Conservation (phyloP, 2,888 invertebrate species). For the Lasioglossum marginatum region DNA sequence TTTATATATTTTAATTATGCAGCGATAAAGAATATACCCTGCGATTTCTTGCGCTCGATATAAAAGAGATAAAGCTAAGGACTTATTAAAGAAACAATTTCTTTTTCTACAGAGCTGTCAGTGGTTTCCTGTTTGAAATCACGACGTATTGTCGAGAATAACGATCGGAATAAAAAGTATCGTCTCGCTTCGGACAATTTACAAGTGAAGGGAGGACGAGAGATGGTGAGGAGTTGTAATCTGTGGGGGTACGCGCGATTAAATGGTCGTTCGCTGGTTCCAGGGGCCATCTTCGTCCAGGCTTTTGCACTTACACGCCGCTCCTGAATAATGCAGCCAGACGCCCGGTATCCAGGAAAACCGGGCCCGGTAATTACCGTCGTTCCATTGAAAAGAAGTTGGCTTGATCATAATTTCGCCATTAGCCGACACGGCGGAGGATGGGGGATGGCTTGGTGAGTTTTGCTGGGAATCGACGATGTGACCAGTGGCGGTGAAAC, state of each 20-base stretch:
- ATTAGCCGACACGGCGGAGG: conserved; percentile 66
- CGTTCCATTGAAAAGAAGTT: conserved; percentile 76
- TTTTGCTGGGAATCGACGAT: conserved; percentile 18
- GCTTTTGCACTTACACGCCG: conserved; percentile 53
- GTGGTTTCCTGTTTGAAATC: not conserved
- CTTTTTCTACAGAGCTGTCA: not conserved
- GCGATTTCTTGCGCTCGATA: not conserved
- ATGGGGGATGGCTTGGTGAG: not conserved
- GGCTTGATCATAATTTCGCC: conserved; percentile 75
- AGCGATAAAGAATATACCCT: not conserved
- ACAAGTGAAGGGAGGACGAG: not conserved
- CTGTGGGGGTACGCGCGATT: conserved; percentile 55
- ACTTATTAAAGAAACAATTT: not conserved
- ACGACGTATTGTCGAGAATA: not conserved
- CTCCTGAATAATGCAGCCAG: conserved; percentile 74
- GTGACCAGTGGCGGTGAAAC: not conserved
- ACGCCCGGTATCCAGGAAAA: conserved; percentile 66
- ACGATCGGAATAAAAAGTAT: not conserved
- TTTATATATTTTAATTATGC: not conserved
- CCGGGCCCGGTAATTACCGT: conserved; percentile 74
- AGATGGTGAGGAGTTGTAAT: conserved; percentile 21
- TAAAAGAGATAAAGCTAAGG: too few relatives aligned
- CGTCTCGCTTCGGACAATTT: not conserved
- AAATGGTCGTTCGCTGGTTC: conserved; percentile 53
- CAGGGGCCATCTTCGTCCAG: conserved; percentile 17